Base-by-base conservation (phyloP, 1,140 invertebrate genomes). In the Leptopilina clavipes region DNA sequence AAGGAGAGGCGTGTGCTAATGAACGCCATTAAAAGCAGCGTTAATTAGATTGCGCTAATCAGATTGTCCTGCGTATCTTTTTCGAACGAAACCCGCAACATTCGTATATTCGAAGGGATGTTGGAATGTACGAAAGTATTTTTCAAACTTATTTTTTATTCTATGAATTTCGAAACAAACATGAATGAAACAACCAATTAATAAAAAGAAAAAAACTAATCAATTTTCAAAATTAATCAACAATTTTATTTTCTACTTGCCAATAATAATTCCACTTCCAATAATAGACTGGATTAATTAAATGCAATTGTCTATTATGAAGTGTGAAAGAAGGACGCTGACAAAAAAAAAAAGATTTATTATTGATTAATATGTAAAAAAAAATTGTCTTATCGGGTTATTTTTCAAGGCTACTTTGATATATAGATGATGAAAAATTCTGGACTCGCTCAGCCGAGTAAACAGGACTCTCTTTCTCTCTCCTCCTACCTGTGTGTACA, bases 1-100 rank as follows among this genome's bases (percentile, higher is more conserved):
- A 75, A 70, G 79, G 82, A 81, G 86, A 82, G 85, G 83, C 86
- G 83, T 89, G 88, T 90, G 88, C 89, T 90, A 90, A 90, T 90
- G 89, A 90, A 90, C 85, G 88, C 89, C 88, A 89, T 89, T 90
- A 90, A 90, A 90, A 90, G 88, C 88, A 89, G 87, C 88, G 88
- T 90, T 90, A 89, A 90, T 90, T 90, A 90, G 89, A 89, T 89
- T 85, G 87, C 85, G 85, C 88, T 89, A 89, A 89, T 89, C 88
- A 89, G 89, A 90, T 90, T 88, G 87, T 87, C 84, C 83, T 82
- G 84, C 82, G 84, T 89, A 89, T 89, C 86, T 89, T 82, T 83
- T 79, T 82, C 82, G 73, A 84, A 77, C 84, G 79, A 81, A n/a
- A 79, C 76, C 83, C 79, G 79, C 84, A 83, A 83, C 83, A 82